Evolutionary conservation across 2,797 vertebrate species (phyloP), one percentile per base, ranked within the genome.

Genomic region (Tapirus indicus): DNA sequence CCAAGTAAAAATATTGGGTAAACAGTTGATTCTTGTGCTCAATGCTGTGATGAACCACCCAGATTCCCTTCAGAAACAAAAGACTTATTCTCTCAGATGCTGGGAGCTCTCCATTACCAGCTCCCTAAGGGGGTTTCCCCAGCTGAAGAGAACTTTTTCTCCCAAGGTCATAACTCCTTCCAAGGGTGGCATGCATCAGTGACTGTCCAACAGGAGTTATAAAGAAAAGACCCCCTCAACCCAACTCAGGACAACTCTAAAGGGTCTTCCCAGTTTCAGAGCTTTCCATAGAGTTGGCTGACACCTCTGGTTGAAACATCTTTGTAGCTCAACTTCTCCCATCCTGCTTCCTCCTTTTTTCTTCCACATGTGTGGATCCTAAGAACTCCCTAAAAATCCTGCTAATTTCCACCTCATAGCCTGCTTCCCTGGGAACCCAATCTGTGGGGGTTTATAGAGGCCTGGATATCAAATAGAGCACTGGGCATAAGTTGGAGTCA

Each of bases 221-320:
- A 44, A 60, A 52, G 68, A 23, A 41, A 84, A 71, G 25, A 13
- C 23, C 23, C 44, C 69, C 44, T 32, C 49, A 7, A 21, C n/a
- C 16, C 20, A 47, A 29, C 32, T 18, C 10, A 32, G 71, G 47
- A 41, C 25, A 44, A 3, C 12, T 71, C 9, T 11, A n/a, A 49
- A 47, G n/a, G 18, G 84, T 49, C 32, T 4, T 41, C 41, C 47
- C 54, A 11, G 21, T 21, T 78, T 7, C 13, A 8, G 35, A 27
- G 32, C 20, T 35, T 23, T 13, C 16, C 5, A 0, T 2, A 18
- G 17, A n/a, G 12, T 41, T 41, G 9, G 1, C 18, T n/a, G 41
- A 44, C 1, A 2, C 35, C 29, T 16, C 13, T 20, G 16, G 35
- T 10, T 18, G 60, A 49, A 27, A 4, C 2, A 9, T 29, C 5